Percentiles rank a stretch among this genome's conserved stretches.
These are phyloP conservation scores for Patella pellucida DNA, from an alignment of 2,888 invertebrate genomes.

Conservation along the genomic window DNA sequence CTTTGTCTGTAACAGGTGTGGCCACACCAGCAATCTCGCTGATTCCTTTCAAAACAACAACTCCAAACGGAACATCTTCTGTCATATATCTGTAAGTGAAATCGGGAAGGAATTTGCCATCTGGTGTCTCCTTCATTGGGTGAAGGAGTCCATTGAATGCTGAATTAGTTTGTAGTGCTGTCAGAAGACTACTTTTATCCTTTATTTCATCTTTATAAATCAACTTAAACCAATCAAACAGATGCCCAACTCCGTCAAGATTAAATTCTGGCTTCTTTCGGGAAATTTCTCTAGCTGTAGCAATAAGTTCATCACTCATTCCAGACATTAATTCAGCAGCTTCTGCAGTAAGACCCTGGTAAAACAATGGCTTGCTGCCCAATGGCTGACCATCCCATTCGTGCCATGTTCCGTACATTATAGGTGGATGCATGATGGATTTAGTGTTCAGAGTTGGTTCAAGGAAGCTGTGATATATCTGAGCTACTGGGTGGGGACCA, in stretches of 20 bases:
- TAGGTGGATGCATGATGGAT: slow-evolving; percentile 55
- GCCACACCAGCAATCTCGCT: slow-evolving; percentile 48
- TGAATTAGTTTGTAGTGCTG: slow-evolving; percentile 47
- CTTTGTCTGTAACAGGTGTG: slow-evolving; percentile 52
- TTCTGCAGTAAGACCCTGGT: slow-evolving; percentile 53
- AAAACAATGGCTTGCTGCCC: slow-evolving; percentile 50
- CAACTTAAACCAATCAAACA: slow-evolving; percentile 50
- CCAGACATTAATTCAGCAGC: slow-evolving; percentile 45
- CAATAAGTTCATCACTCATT: slow-evolving; percentile 53
- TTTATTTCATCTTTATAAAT: slow-evolving; percentile 46
- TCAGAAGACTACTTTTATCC: slow-evolving; percentile 41
- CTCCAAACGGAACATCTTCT: slow-evolving; percentile 56
- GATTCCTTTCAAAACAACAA: slow-evolving; percentile 55
- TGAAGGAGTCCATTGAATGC: slow-evolving; percentile 53
- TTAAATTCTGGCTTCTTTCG: slow-evolving; percentile 40
- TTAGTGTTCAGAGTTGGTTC: slow-evolving; percentile 55
- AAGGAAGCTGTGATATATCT: slow-evolving; percentile 47
- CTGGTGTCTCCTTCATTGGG: slow-evolving; percentile 46
- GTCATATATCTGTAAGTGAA: slow-evolving; percentile 53
- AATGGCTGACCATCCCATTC: slow-evolving; percentile 53
- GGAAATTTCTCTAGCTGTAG: slow-evolving; percentile 46
- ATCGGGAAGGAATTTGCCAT: slow-evolving; percentile 50
- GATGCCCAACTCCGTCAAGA: slow-evolving; percentile 48
- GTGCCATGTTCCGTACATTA: slow-evolving; percentile 56
- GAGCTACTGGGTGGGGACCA: slow-evolving; percentile 45